Evolutionary conservation across 2,113 vertebrate genomes (phyloP).

Genomic region (Sturnira hondurensis): DNA sequence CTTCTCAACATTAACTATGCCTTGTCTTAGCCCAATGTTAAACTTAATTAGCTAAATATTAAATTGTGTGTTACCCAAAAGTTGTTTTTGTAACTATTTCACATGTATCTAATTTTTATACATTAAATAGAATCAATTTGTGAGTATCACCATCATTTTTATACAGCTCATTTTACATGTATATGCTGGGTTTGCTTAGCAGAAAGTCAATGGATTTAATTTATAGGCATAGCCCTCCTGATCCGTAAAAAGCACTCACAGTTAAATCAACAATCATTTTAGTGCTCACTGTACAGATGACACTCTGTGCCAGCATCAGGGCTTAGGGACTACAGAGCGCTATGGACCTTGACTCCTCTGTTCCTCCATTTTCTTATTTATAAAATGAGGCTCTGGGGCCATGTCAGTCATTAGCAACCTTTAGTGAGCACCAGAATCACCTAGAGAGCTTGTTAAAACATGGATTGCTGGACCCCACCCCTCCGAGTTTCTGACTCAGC

Average conservation of each 20-base stretch:
- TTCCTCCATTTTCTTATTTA: neutral
- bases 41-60: neutral
- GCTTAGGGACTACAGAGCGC: neutral
- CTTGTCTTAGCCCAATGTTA: neutral
- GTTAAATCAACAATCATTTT: constrained; percentile 16
- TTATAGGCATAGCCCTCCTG: neutral
- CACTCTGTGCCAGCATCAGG: neutral
- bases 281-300: neutral
- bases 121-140: neutral
- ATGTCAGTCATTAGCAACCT: neutral
- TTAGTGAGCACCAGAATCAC: neutral
- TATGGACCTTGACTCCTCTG: neutral
- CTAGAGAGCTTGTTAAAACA: neutral
- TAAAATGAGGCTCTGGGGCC: neutral
- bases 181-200: neutral
- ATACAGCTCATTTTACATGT: neutral
- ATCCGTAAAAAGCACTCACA: neutral
- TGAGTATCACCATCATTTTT: neutral
- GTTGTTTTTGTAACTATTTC: neutral
- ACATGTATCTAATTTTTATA: neutral
- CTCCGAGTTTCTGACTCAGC: neutral
- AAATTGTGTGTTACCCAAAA: neutral
- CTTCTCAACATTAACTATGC: neutral
- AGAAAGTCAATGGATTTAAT: constrained; percentile 25
- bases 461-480: neutral